Conservation (phyloP, 2,797 vertebrate genomes). For the Poecilia wingei region DNA sequence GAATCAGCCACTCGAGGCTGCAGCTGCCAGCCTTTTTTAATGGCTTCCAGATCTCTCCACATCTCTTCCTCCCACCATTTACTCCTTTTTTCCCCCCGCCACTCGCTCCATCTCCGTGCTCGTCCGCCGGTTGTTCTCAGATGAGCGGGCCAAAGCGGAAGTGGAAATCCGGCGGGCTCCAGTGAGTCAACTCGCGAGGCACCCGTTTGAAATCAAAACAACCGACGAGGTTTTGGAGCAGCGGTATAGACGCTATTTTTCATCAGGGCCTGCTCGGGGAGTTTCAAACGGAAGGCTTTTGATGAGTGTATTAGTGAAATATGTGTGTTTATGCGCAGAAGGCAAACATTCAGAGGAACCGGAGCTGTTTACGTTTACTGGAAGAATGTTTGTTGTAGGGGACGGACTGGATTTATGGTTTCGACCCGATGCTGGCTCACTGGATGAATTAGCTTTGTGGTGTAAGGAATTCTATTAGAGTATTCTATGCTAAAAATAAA, state of each 20-base stretch:
- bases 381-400: slow-evolving; percentile 62
- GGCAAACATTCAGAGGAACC: slow-evolving; percentile 56
- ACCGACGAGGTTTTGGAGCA: slow-evolving; percentile 54
- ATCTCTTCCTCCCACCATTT: slow-evolving; percentile 60
- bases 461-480: background rate
- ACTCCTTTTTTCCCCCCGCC: slow-evolving; percentile 22
- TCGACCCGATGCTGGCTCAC: slow-evolving; percentile 34
- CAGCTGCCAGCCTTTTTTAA: slow-evolving; percentile 73
- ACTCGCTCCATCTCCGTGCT: slow-evolving; percentile 34
- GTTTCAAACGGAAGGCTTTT: slow-evolving; percentile 67
- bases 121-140: slow-evolving; percentile 41
- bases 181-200: slow-evolving; percentile 76
- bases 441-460: background rate
- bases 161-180: slow-evolving; percentile 74
- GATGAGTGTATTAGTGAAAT: slow-evolving; percentile 71
- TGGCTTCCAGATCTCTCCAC: slow-evolving; percentile 73
- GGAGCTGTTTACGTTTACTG: slow-evolving; percentile 73
- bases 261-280: slow-evolving; percentile 50
- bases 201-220: slow-evolving; percentile 73
- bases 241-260: slow-evolving; percentile 67
- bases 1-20: slow-evolving; percentile 70
- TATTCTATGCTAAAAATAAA: background rate
- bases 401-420: slow-evolving; percentile 40
- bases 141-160: slow-evolving; percentile 71
- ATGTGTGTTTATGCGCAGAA: slow-evolving; percentile 60